Evolutionary conservation across 1,140 invertebrate species (phyloP).

Genomic region (Colletes latitarsis): DNA sequence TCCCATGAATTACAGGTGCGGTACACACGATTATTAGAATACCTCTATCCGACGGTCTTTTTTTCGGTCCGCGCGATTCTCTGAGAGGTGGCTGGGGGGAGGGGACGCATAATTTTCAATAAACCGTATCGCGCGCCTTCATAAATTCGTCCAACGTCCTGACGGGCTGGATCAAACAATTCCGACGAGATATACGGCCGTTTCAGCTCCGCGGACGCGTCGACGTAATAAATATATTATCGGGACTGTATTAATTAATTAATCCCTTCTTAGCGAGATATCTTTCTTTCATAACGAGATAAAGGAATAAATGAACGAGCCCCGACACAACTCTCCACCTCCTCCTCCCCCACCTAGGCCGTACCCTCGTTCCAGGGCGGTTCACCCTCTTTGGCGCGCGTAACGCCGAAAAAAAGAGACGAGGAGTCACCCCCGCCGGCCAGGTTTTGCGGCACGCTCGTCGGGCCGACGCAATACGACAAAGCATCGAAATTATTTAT

Average conservation of each 20-base stretch:
- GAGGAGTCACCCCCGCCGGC: constrained; percentile 29
- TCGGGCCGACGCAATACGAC: constrained; percentile 66
- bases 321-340: not conserved
- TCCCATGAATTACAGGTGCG: constrained; percentile 40
- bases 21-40: constrained; percentile 48
- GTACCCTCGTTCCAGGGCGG: not conserved
- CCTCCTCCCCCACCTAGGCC: too few relatives aligned
- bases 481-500: constrained; percentile 76
- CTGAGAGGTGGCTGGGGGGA: too few relatives aligned
- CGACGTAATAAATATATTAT: constrained; percentile 42
- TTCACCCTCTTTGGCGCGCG: constrained; percentile 52
- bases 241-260: constrained; percentile 43
- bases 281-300: constrained; percentile 55
- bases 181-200: constrained; percentile 9
- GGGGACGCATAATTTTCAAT: constrained; percentile 45
- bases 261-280: constrained; percentile 41
- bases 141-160: constrained; percentile 31
- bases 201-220: not conserved
- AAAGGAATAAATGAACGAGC: constrained; percentile 55
- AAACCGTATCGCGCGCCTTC: constrained; percentile 25
- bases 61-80: constrained; percentile 1
- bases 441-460: constrained; percentile 43
- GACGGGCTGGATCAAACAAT: constrained; percentile 35
- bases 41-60: constrained; percentile 2
- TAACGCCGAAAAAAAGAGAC: constrained; percentile 41